Evolutionary conservation across 2,888 invertebrate species (phyloP).

Genomic region (Pseudoips prasinana): DNA sequence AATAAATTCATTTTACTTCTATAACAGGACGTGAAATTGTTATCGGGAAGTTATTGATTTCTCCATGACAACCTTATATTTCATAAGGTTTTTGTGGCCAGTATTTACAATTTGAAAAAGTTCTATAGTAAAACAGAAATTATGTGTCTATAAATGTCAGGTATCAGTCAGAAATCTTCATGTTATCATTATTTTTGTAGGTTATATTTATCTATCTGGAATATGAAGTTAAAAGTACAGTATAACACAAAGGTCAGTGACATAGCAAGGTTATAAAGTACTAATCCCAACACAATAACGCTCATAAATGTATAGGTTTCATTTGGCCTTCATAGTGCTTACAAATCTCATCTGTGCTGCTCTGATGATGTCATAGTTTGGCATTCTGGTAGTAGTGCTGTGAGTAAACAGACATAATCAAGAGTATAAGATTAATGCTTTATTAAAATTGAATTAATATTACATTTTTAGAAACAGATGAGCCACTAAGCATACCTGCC

Average conservation of each 20-base stretch:
- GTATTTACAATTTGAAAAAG: constrained; percentile 5
- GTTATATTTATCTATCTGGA: constrained; percentile 38
- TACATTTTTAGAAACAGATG: constrained; percentile 20
- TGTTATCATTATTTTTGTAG: constrained; percentile 41
- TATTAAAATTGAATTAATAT: constrained; percentile 8
- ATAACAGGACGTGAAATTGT: no score
- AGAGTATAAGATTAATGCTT: background rate
- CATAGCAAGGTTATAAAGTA: constrained; percentile 13
- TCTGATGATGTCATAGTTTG: constrained; percentile 47
- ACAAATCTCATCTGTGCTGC: constrained; percentile 31
- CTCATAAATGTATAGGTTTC: constrained; percentile 11
- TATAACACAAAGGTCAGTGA: constrained; percentile 59
- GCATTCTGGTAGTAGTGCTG: background rate
- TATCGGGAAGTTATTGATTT: constrained; percentile 43
- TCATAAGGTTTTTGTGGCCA: constrained; percentile 25
- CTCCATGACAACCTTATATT: constrained; percentile 49
- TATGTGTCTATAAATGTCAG: background rate
- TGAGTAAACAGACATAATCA: background rate
- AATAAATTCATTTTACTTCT: no score
- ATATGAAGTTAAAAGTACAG: constrained; percentile 65
- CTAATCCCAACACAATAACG: constrained; percentile 17
- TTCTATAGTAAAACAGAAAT: constrained; percentile 2
- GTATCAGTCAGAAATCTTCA: background rate
- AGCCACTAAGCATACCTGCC: constrained; percentile 15
- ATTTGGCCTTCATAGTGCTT: constrained; percentile 37